phyloP scores from a whole-genome alignment of 2,888 invertebrate genomes.

The Nymphalis polychloros region DNA sequence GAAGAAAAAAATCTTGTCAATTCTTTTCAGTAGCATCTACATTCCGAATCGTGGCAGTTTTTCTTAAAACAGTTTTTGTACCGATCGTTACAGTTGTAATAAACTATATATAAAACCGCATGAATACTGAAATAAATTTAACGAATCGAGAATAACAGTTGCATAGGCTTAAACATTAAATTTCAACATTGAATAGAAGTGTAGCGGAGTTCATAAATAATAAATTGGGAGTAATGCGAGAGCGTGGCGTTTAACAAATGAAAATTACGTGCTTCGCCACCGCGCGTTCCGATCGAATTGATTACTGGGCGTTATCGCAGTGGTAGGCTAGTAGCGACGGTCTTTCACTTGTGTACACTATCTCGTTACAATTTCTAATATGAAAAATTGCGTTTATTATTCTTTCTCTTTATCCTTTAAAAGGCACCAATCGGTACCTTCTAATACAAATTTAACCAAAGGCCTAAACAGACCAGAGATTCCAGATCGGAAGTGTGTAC shows the following conservation, averaged over 20 bases:
- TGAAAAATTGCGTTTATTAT: slow-evolving; percentile 16
- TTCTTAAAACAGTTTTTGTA: no score
- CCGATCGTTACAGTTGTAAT: no score
- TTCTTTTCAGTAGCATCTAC: no score
- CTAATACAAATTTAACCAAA: no score
- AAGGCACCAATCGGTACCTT: neutral
- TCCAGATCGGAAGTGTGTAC: no score
- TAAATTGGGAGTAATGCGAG: slow-evolving; percentile 65
- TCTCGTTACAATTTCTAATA: slow-evolving; percentile 28
- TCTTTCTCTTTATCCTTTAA: neutral
- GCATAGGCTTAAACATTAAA: slow-evolving; percentile 14
- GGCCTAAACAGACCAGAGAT: no score
- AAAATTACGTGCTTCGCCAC: slow-evolving; percentile 69
- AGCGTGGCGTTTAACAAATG: slow-evolving; percentile 74
- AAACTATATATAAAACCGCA: no score
- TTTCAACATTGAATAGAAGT: slow-evolving; percentile 33
- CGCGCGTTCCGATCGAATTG: slow-evolving; percentile 47
- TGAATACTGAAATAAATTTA: neutral
- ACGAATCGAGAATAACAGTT: neutral
- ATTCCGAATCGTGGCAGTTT: no score
- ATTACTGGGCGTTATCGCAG: slow-evolving; percentile 34
- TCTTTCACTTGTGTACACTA: slow-evolving; percentile 11
- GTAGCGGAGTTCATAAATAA: slow-evolving; percentile 65
- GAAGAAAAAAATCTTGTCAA: no score
- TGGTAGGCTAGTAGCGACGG: slow-evolving; percentile 29